Percentiles rank a stretch among this genome's conserved stretches.
These are phyloP conservation scores for Campylomormyrus tamandua DNA, from an alignment of 2,113 vertebrate species.

Conservation along the genomic window DNA sequence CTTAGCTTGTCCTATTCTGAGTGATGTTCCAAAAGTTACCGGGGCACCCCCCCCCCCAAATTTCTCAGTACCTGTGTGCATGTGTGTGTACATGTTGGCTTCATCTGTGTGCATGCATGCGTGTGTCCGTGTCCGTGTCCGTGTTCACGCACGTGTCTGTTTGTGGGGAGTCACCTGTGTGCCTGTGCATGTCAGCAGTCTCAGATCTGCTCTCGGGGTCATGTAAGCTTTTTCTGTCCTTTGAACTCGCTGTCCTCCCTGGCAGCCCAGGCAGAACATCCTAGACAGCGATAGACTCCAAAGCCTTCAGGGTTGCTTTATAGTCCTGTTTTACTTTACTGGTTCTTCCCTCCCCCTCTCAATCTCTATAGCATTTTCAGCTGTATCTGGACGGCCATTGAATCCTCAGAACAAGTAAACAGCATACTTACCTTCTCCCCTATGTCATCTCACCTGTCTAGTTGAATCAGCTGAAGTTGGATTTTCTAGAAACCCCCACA, in stretches of 20 bases:
- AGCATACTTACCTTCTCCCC: background rate
- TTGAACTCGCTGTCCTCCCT: background rate
- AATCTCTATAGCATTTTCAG: background rate
- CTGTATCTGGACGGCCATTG: background rate
- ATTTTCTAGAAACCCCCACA: background rate
- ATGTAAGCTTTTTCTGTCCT: background rate
- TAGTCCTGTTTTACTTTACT: background rate
- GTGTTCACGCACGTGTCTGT: background rate
- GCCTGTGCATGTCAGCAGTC: background rate
- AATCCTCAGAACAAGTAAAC: background rate
- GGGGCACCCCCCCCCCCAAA: background rate
- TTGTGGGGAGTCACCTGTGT: background rate
- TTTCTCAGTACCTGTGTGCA: background rate
- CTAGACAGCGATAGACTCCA: background rate
- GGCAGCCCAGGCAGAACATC: background rate
- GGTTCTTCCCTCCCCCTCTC: background rate
- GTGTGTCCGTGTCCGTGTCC: background rate
- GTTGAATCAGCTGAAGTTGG: background rate
- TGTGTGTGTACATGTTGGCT: background rate
- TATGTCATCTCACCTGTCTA: background rate
- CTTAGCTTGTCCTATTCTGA: too few species aligned
- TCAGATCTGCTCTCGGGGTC: background rate
- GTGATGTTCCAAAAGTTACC: too few species aligned
- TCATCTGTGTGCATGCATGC: background rate
- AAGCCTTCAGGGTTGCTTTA: background rate